Percentiles rank a stretch among this genome's conserved stretches.
phyloP scores from a whole-genome alignment of 2,797 vertebrate species.

The Geranospiza caerulescens region DNA sequence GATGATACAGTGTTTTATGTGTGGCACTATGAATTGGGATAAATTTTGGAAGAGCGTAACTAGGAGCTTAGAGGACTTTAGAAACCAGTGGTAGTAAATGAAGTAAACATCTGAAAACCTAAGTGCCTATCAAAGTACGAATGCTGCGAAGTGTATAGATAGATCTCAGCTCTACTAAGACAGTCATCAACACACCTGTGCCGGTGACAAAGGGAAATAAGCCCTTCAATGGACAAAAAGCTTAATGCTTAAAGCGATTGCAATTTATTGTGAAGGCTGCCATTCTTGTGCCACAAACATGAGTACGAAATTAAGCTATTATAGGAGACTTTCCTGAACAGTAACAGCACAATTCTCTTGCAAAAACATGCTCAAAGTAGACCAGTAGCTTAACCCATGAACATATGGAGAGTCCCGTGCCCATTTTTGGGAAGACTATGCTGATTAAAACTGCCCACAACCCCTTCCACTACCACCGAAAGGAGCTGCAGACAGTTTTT shows the following conservation, averaged over 20 bases:
- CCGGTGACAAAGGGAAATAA: background rate
- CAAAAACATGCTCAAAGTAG: background rate
- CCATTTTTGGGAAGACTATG: background rate
- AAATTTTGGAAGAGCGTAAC: background rate
- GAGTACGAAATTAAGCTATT: background rate
- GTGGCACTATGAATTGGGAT: background rate
- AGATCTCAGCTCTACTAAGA: background rate
- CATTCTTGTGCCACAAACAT: background rate
- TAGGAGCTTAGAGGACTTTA: background rate
- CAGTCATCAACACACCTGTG: background rate
- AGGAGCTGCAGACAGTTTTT: background rate
- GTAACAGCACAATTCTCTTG: background rate
- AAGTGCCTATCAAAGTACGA: background rate
- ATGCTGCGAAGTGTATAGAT: background rate
- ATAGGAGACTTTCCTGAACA: background rate
- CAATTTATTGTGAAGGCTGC: background rate
- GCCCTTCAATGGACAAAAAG: background rate
- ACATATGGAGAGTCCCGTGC: background rate
- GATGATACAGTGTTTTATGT: background rate
- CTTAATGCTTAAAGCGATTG: background rate
- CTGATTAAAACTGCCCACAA: background rate
- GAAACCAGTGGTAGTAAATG: background rate
- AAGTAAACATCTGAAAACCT: background rate
- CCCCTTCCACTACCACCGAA: background rate
- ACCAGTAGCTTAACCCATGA: background rate